phyloP scores from a whole-genome alignment of 2,888 invertebrate genomes.

The Ophonus ardosiacus region DNA sequence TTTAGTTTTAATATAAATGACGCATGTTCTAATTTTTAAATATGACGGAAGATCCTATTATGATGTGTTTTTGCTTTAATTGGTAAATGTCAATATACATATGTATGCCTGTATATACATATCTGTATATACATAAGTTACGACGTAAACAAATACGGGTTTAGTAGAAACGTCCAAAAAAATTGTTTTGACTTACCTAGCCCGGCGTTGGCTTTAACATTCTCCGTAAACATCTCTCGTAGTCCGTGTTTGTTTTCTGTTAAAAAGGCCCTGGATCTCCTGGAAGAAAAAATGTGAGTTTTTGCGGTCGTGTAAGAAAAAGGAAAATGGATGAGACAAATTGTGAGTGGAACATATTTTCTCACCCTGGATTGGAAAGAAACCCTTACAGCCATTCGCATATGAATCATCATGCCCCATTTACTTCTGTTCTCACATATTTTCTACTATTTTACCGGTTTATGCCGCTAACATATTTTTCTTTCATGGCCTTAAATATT shows the following conservation, averaged over 20 bases:
- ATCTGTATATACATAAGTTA: background rate
- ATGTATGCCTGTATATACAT: too few species aligned
- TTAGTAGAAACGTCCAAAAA: background rate
- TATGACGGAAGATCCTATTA: too few species aligned
- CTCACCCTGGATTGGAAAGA: slow-evolving; percentile 52
- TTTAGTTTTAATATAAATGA: too few species aligned
- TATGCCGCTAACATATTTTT: slow-evolving; percentile 17
- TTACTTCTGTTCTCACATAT: slow-evolving; percentile 55
- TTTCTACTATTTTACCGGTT: slow-evolving; percentile 46
- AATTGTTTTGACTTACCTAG: slow-evolving; percentile 5
- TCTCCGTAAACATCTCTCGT: slow-evolving; percentile 35
- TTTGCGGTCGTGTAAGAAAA: slow-evolving; percentile 42
- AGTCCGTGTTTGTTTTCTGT: slow-evolving; percentile 17
- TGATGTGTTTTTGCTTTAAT: too few species aligned
- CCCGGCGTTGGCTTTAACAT: background rate
- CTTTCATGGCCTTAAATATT: slow-evolving; percentile 35
- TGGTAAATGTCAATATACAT: too few species aligned
- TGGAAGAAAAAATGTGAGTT: slow-evolving; percentile 37
- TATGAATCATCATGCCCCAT: slow-evolving; percentile 62
- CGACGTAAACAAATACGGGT: background rate
- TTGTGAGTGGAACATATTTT: slow-evolving; percentile 56
- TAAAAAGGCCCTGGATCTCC: slow-evolving; percentile 6
- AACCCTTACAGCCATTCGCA: slow-evolving; percentile 42
- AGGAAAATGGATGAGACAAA: slow-evolving; percentile 55
- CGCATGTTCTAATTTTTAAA: too few species aligned